Base-by-base conservation (phyloP, 2,888 invertebrate genomes). In the Lysandra coridon region DNA sequence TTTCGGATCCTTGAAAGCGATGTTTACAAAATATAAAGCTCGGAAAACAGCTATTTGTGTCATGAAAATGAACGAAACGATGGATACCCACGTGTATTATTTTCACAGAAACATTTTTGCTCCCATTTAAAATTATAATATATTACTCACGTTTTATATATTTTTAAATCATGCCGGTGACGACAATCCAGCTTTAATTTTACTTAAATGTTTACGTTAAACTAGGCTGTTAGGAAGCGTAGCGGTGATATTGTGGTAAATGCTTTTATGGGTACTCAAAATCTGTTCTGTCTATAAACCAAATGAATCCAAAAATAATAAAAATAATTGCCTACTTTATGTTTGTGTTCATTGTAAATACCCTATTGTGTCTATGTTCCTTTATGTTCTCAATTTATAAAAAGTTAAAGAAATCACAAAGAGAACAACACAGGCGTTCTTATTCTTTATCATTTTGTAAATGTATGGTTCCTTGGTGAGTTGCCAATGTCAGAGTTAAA, bases 241-340 rank as follows among this genome's bases (percentile, higher is more conserved):
- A 69, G 69, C 69, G 69, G 69, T 69, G 33, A 37, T 69, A 69
- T 37, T 69, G 69, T 69, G 69, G 69, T 69, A 69, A 69, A 17
- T 69, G 69, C 69, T 69, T 69, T 69, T 37, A 69, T 69, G 69
- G 33, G 69, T 69, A 37, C 69, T 33, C 64, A 30, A 10, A 64
- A 64, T 69, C 69, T 17, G 69, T 17, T 69, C 69, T 37, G 69
- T 37, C 69, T 14, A 14, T 33, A 33, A 37, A 69, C 17, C 69
- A 10, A 14, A 37, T 69, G 33, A 64, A 69, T 33, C 69, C 69
- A 69, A 69, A 69, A 33, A 30, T 23, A 57, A 3, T 10, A 69
- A 69, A 69, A 33, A 30, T 23, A 57, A 3, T 10, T 14, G 57
- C 57, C 57, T 57, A 17, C 14, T 53, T 57, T 57, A 17, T 57